Evolutionary conservation across 2,113 vertebrate genomes (phyloP).

Genomic region (Percopsis transmontana): DNA sequence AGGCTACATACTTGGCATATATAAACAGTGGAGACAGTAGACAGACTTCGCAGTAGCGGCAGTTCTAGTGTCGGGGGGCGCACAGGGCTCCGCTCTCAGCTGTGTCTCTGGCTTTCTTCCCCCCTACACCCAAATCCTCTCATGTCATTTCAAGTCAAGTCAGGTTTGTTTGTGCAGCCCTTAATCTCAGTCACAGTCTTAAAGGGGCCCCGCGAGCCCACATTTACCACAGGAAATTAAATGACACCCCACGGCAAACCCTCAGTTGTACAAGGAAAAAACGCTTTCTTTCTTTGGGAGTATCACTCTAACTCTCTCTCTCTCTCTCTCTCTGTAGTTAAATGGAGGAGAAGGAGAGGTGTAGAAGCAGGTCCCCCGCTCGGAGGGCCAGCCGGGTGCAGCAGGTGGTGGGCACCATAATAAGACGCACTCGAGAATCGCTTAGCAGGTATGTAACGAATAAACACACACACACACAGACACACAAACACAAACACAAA

Average conservation of each 20-base stretch:
- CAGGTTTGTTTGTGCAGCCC: no score
- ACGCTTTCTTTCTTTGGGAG: no score
- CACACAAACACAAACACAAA: slow-evolving; percentile 30
- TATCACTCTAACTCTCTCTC: slow-evolving; percentile 14
- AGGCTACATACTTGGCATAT: slow-evolving; percentile 41
- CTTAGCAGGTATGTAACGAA: slow-evolving; percentile 80
- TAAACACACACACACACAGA: slow-evolving; percentile 10
- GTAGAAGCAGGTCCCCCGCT: slow-evolving; percentile 85
- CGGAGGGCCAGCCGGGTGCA: slow-evolving; percentile 89
- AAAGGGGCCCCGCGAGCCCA: no score
- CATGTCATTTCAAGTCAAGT: slow-evolving; percentile 6
- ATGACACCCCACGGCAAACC: no score
- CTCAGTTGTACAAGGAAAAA: no score
- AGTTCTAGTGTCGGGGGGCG: slow-evolving; percentile 10
- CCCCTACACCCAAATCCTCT: slow-evolving; percentile 27
- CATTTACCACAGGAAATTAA: no score
- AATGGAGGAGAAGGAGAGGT: slow-evolving; percentile 95
- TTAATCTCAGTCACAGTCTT: no score
- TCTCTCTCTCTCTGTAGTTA: slow-evolving; percentile 77
- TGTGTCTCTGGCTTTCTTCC: neutral
- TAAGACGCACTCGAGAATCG: slow-evolving; percentile 88
- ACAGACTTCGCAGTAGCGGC: slow-evolving; percentile 27
- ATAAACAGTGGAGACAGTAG: slow-evolving; percentile 34
- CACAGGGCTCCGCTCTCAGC: slow-evolving; percentile 8
- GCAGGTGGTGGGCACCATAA: slow-evolving; percentile 95